Percentiles rank a stretch among this genome's conserved stretches.
These are phyloP conservation scores for Elgaria multicarinata DNA, from an alignment of 2,113 vertebrate genomes.

Conservation along the genomic window DNA sequence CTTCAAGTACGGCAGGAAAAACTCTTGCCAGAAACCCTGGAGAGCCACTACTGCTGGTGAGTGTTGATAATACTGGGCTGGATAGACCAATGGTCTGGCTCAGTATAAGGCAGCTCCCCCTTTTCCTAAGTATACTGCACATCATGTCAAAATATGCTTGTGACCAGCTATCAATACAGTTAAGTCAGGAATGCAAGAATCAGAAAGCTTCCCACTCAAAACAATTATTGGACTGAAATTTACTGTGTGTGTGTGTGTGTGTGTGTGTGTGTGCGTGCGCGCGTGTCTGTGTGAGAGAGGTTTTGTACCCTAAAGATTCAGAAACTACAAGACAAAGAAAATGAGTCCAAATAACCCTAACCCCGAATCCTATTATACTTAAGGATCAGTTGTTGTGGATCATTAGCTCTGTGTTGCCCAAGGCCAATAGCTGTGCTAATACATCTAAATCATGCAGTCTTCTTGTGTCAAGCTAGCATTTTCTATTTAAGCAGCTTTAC, in stretches of 20 bases:
- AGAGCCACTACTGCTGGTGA: too few relatives aligned
- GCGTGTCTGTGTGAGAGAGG: neutral
- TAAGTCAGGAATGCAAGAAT: neutral
- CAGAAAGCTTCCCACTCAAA: neutral
- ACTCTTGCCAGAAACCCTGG: too few relatives aligned
- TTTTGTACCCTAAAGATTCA: neutral
- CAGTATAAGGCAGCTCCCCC: too few relatives aligned
- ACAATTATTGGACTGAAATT: neutral
- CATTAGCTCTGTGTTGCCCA: slow-evolving; percentile 39
- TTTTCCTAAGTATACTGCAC: too few relatives aligned
- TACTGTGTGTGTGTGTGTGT: too few relatives aligned
- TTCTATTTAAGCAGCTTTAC: slow-evolving; percentile 69
- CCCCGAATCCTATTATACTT: slow-evolving; percentile 7
- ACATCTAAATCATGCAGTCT: slow-evolving; percentile 53
- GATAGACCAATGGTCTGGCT: too few relatives aligned
- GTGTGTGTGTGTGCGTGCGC: too few relatives aligned
- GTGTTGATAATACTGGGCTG: too few relatives aligned
- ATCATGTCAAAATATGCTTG: neutral
- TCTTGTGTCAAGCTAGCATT: slow-evolving; percentile 61
- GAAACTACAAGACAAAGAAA: neutral
- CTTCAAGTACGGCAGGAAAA: too few relatives aligned
- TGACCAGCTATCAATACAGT: neutral
- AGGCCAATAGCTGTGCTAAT: slow-evolving; percentile 57
- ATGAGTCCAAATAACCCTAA: slow-evolving; percentile 22
- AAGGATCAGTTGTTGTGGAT: slow-evolving; percentile 51